These are phyloP conservation scores for Thalassophryne amazonica DNA, from an alignment of 2,797 vertebrate species.

Conservation along the genomic window DNA sequence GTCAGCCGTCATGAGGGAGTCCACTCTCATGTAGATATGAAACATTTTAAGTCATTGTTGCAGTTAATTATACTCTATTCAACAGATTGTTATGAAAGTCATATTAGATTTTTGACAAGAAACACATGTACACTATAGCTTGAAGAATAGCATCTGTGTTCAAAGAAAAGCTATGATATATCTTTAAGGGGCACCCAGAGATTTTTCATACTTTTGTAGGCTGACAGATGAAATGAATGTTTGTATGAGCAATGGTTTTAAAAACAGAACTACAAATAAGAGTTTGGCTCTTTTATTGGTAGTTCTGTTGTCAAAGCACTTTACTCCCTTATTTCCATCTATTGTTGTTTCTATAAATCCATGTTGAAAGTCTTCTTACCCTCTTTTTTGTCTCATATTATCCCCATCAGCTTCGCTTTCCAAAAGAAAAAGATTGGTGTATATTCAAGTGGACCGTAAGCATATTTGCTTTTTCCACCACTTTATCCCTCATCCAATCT, in stretches of 20 bases:
- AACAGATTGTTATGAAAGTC: too few species aligned
- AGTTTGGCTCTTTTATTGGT: not conserved
- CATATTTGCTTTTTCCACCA: conserved; percentile 55
- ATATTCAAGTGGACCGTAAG: conserved; percentile 67
- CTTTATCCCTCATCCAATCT: conserved; percentile 57
- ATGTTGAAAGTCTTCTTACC: too few species aligned
- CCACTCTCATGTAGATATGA: too few species aligned
- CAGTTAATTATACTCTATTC: too few species aligned
- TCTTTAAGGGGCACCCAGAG: conserved; percentile 48
- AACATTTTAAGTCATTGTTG: too few species aligned
- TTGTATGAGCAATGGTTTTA: not conserved
- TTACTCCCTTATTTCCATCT: conserved; percentile 47
- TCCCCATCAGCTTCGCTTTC: conserved; percentile 59
- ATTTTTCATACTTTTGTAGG: conserved; percentile 16
- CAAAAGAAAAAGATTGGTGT: conserved; percentile 65
- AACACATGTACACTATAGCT: too few species aligned
- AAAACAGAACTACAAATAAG: not conserved
- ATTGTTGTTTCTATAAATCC: conserved; percentile 54
- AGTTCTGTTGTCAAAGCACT: conserved; percentile 39
- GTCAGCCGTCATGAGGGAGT: too few species aligned
- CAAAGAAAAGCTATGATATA: conserved; percentile 42
- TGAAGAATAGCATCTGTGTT: conserved; percentile 34
- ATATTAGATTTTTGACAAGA: too few species aligned
- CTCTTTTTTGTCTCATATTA: conserved; percentile 64
- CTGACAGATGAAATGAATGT: conserved; percentile 31